Evolutionary conservation across 2,113 vertebrate species (phyloP), one percentile per base, ranked within the genome.

Genomic region (Calidris pugnax): DNA sequence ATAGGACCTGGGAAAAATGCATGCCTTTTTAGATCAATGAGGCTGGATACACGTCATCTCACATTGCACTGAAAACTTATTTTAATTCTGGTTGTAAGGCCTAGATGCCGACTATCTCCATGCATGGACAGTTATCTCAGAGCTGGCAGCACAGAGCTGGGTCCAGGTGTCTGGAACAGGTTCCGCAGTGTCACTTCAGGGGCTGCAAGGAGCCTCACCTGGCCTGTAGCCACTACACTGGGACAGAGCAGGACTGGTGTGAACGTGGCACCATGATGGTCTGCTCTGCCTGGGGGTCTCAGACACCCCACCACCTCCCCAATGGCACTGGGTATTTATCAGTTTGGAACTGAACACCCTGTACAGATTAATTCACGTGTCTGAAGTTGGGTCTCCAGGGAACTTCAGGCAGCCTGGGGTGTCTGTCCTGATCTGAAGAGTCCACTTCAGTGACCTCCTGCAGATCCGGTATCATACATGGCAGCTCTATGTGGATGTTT

Each of bases 231-330:
- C 1, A 0, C n/a, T 35, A 27, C 26, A 12, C 18, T 32, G 14
- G 39, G 18, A 35, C 12, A 43, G n/a, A 14, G 27, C 21, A 76
- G 22, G 18, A 27, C 32, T 78, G 14, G 7, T 7, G 18, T 12
- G 32, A 41, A 67, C 1, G 3, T 0, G 6, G 21, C 18, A 48
- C 37, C 5, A 0, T 20, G 48, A 2, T 63, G 7, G 32, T 32
- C 26, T 75, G 30, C 39, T 62, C 26, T 37, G 19, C 27, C 27
- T 26, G 23, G 13, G 14, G 13, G 13, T n/a, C 41, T 81, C 30
- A 7, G n/a, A 35, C 39, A 28, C 33, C 35, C 24, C 24, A 62
- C 35, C 60, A 30, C 45, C 27, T 69, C 27, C 9, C 28, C 59
- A 53, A 13, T 17, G 10, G 13, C 16, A 7, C 21, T 12, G 12